phyloP scores from a whole-genome alignment of 2,113 vertebrate species.

The Saguinus imperator region DNA sequence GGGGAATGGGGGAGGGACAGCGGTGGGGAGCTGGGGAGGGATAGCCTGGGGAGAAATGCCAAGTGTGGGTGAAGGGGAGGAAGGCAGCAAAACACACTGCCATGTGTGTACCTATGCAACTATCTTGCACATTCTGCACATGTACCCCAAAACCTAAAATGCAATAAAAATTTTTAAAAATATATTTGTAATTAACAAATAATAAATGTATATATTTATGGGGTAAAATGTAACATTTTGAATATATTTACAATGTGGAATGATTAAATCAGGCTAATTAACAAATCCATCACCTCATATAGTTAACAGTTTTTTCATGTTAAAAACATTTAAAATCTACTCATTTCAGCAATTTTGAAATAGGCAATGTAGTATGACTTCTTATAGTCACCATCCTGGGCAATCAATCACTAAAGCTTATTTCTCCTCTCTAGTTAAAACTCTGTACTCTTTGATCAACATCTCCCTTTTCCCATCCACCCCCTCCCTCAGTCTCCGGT shows the following conservation, averaged over 20 bases:
- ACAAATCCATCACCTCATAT: not conserved
- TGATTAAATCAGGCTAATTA: not conserved
- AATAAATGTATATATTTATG: not conserved
- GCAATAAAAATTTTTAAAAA: too few relatives aligned
- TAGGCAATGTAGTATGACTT: not conserved
- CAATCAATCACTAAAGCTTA: too few relatives aligned
- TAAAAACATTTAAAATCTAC: not conserved
- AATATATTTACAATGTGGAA: not conserved
- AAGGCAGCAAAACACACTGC: too few relatives aligned
- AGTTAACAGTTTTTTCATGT: not conserved
- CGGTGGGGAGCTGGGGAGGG: too few relatives aligned
- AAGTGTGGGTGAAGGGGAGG: too few relatives aligned
- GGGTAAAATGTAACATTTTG: not conserved
- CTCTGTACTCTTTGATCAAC: not conserved
- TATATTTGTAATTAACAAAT: not conserved
- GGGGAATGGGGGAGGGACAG: too few relatives aligned
- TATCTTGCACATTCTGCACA: too few relatives aligned
- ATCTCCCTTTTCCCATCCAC: not conserved
- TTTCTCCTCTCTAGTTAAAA: not conserved
- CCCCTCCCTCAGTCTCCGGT: accelerated
- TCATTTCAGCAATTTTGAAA: not conserved
- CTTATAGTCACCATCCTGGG: not conserved
- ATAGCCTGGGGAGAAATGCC: too few relatives aligned
- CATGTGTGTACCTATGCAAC: too few relatives aligned
- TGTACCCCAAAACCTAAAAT: too few relatives aligned